Conservation (phyloP, 2,797 vertebrate species). For the Ptychadena robeensis region DNA sequence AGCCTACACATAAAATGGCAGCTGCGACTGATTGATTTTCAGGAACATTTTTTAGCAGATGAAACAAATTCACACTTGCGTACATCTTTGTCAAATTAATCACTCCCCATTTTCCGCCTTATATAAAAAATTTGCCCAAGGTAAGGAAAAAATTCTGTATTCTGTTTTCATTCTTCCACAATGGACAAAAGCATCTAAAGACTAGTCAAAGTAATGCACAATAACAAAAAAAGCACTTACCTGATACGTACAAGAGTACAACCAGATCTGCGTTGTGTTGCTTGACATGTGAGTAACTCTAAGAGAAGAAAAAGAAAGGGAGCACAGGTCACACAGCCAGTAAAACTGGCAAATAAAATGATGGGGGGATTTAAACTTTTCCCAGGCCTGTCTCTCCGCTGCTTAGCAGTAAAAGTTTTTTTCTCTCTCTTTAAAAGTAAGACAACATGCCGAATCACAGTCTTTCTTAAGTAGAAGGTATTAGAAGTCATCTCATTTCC, state of each 20-base stretch:
- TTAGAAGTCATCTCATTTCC: neutral
- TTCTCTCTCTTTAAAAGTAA: neutral
- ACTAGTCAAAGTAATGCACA: neutral
- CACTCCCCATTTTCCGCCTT: neutral
- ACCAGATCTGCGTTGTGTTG: constrained; percentile 27
- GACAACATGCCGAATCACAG: neutral
- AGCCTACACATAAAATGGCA: neutral
- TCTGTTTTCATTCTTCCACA: too few relatives aligned
- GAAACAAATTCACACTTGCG: neutral
- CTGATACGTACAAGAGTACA: neutral
- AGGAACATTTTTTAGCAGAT: constrained; percentile 5
- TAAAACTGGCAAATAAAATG: neutral
- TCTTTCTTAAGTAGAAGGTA: constrained; percentile 7
- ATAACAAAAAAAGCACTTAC: constrained; percentile 21
- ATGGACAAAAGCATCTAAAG: constrained; percentile 5
- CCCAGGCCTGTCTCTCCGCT: constrained; percentile 5
- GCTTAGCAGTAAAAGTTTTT: constrained; percentile 12
- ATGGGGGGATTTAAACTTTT: constrained; percentile 9
- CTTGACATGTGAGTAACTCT: neutral
- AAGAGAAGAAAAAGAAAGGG: constrained; percentile 15
- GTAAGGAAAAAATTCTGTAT: neutral
- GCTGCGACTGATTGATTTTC: neutral
- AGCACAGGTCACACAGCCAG: constrained; percentile 6
- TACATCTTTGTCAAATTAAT: neutral
- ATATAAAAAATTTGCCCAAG: neutral